These are phyloP conservation scores for Spilosoma lubricipeda DNA, from an alignment of 2,888 invertebrate genomes.

Conservation along the genomic window DNA sequence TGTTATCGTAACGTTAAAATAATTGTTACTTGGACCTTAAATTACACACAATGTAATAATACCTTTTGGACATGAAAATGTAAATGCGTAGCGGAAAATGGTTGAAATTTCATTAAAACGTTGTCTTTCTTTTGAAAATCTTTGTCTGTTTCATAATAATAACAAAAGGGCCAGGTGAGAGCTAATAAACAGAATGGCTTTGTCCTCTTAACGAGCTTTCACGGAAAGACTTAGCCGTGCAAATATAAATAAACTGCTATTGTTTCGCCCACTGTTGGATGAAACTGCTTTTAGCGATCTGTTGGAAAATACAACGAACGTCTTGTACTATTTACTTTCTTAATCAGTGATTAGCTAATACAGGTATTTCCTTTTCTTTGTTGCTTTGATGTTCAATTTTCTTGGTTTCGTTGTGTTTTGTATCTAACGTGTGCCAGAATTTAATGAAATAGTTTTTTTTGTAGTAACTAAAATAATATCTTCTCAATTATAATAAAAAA, in stretches of 20 bases:
- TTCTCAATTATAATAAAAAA: background rate
- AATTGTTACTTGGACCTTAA: background rate
- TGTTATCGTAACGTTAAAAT: slow-evolving; percentile 16
- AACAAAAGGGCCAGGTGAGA: slow-evolving; percentile 68
- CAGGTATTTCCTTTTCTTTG: slow-evolving; percentile 42
- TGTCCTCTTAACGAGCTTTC: slow-evolving; percentile 70
- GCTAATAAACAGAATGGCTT: slow-evolving; percentile 71
- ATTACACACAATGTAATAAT: slow-evolving; percentile 6
- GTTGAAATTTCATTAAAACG: slow-evolving; percentile 47
- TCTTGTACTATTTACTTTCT: slow-evolving; percentile 50
- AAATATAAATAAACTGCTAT: slow-evolving; percentile 68
- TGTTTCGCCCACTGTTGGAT: slow-evolving; percentile 58
- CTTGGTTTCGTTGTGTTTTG: slow-evolving; percentile 24
- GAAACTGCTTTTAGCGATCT: slow-evolving; percentile 59
- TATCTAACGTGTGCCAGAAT: background rate
- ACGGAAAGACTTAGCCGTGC: slow-evolving; percentile 60
- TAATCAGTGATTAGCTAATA: slow-evolving; percentile 61
- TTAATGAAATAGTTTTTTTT: background rate
- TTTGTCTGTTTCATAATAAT: slow-evolving; percentile 61
- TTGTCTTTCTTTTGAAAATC: slow-evolving; percentile 56
- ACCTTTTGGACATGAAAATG: background rate
- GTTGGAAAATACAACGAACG: slow-evolving; percentile 50
- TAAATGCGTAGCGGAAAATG: slow-evolving; percentile 38
- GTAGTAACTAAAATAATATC: background rate
- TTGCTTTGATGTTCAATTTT: slow-evolving; percentile 31